Evolutionary conservation across 1,140 invertebrate genomes (phyloP), one percentile per base, ranked within the genome.

Genomic region (Bicyclus anynana): DNA sequence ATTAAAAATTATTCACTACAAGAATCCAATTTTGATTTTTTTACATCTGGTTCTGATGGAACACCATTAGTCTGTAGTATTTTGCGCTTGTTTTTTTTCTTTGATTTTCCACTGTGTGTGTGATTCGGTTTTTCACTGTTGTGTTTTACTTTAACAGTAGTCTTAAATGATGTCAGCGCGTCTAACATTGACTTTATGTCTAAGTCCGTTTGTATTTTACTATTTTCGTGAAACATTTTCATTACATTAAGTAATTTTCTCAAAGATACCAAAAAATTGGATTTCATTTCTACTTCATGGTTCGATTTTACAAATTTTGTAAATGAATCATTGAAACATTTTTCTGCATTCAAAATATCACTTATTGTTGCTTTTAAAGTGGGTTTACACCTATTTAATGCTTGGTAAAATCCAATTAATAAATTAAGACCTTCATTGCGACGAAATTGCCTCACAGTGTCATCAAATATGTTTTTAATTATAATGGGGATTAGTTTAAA

Each of bases 341-440:
- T 51, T 52, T 87, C 85, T 38, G 84, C 51, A 7, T 72, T 66
- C 7, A 52, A 35, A 40, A 87, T 48, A 53, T 66, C 65, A 13
- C 46, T 51, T n/a, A 69, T 53, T 10, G 54, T 33, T 47, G 54
- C 50, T 7, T 75, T 62, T 16, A 67, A 29, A 17, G 44, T 56
- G 4, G 79, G 77, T 60, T 86, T 87, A 42, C 63, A 65, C 53
- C 89, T 78, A 69, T 86, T 89, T 16, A 90, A 60, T 46, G 92
- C 91, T 18, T 83, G 84, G 70, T 93, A 94, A 66, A 93, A 93
- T 33, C 90, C 81, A 35, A 84, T 79, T 40, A 94, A 65, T 50
- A 94, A 80, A 66, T 94, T 92, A 0, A 94, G 52, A 1, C 92
- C 93, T 77, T 94, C 92, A 62, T 89, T 90, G 59, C 91, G 89